phyloP scores from a whole-genome alignment of 2,113 vertebrate genomes.

The Gymnarchus niloticus region DNA sequence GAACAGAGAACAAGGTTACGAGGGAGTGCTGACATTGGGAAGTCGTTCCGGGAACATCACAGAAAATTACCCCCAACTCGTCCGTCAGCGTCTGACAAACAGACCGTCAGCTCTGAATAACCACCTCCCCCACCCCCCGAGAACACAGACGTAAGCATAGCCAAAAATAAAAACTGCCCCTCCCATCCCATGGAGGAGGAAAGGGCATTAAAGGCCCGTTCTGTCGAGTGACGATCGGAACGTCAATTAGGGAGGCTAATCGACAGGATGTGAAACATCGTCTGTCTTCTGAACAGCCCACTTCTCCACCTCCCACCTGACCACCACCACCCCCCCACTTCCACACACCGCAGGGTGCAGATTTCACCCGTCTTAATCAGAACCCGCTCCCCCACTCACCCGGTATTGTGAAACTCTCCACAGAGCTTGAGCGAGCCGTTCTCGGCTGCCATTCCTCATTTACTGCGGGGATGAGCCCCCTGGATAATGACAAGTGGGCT shows the following conservation, averaged over 20 bases:
- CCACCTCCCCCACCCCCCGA: background rate
- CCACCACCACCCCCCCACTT: background rate
- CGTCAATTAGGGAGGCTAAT: background rate
- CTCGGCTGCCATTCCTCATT: no score
- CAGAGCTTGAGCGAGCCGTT: background rate
- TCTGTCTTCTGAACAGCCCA: background rate
- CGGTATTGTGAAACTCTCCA: background rate
- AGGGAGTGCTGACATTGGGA: background rate
- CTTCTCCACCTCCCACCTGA: background rate
- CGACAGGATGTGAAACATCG: slow-evolving; percentile 5
- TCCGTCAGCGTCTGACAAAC: background rate
- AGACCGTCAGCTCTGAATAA: background rate
- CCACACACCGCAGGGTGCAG: background rate
- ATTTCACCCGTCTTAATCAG: background rate
- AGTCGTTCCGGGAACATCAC: background rate
- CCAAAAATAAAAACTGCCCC: slow-evolving; percentile 5
- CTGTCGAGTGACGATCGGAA: slow-evolving; percentile 5
- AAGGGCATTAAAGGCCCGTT: background rate
- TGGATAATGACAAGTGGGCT: background rate
- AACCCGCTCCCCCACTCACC: background rate
- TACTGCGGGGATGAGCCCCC: background rate
- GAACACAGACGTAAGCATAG: background rate
- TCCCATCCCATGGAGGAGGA: background rate
- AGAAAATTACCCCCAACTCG: background rate
- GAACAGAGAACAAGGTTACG: background rate